Base-by-base conservation (phyloP, 2,797 vertebrate species). In the Myoxocephalus aenaeus region DNA sequence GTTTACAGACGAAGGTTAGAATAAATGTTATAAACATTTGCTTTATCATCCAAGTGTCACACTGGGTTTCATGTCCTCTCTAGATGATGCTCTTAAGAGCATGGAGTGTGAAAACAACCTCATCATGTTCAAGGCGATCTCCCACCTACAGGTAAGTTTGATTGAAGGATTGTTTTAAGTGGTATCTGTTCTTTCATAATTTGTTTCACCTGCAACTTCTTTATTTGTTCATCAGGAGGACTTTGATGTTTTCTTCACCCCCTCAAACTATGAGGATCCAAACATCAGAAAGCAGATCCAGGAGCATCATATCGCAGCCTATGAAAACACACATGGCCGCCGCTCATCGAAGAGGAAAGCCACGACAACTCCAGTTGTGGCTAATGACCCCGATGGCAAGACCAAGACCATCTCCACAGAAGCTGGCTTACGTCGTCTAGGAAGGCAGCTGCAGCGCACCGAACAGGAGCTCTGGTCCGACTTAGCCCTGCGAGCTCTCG, bases 231-330 rank as follows among this genome's bases (percentile, higher is more conserved):
- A 12, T 72, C 85, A 99, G 98, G 96, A 97, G 87, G 94, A 97
- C 85, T 99, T 98, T 89, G 96, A 94, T 73, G 93, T 97, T 86
- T 99, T 97, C 81, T 94, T 99, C 89, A 95, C 97, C 0, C 95
- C 94, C 2, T 94, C 96, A 56, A 96, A 97, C 77, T 97, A 96
- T 1, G 95, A 94, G 63, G 94, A 96, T 84, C 94, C 92, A 10
- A 87, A 89, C 1, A 83, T 96, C 72, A 80, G 95, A 10, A 93
- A 94, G 62, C 90, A 91, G 73, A 96, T 99, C 59, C 95, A 95
- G 40, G 96, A 98, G 74, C 94, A 92, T 75, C 95, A 96, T 85
- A 95, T 98, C 71, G 94, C 91, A 2, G 95, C 95, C 17, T 96
- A 96, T 0, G 96, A 97, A 87, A 94, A 82, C 74, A 92, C 87